A percentile compares a stretch with the other conserved stretches of the same genome.
Conservation (phyloP, 2,113 vertebrate species). For the Pelmatolapia mariae region DNA sequence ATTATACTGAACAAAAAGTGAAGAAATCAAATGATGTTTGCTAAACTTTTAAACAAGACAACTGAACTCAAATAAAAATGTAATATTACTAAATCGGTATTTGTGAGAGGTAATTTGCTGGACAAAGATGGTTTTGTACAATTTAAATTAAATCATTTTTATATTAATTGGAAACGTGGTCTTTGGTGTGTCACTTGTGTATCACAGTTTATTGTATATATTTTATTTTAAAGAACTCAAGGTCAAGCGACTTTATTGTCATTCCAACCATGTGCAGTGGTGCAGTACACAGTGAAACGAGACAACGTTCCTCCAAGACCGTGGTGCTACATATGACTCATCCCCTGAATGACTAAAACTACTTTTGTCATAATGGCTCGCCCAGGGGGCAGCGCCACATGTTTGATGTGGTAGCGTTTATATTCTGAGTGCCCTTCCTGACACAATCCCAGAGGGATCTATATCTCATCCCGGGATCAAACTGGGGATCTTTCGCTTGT, state of each 20-base stretch:
- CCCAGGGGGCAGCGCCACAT: not conserved
- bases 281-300: not conserved
- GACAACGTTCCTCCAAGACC: not conserved
- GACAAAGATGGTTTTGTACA: constrained; percentile 69
- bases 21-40: not conserved
- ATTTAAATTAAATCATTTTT: constrained; percentile 67
- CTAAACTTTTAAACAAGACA: not conserved
- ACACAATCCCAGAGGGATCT: not conserved
- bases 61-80: constrained; percentile 35
- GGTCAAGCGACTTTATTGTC: not conserved
- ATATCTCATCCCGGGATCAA: not conserved
- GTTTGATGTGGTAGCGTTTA: not conserved
- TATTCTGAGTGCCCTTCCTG: not conserved
- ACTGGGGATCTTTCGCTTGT: not conserved
- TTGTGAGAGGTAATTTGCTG: constrained; percentile 70
- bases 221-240: not conserved
- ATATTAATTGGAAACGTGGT: constrained; percentile 23
- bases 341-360: not conserved
- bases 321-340: not conserved
- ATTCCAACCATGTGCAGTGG: not conserved
- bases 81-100: constrained; percentile 36
- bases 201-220: not conserved
- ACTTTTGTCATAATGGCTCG: not conserved
- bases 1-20: not conserved
- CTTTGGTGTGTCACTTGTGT: constrained; percentile 8